Percentiles rank a stretch among this genome's conserved stretches.
These are phyloP conservation scores for Caenorhabditis uteleia DNA, from an alignment of 2,888 invertebrate genomes.

Conservation along the genomic window DNA sequence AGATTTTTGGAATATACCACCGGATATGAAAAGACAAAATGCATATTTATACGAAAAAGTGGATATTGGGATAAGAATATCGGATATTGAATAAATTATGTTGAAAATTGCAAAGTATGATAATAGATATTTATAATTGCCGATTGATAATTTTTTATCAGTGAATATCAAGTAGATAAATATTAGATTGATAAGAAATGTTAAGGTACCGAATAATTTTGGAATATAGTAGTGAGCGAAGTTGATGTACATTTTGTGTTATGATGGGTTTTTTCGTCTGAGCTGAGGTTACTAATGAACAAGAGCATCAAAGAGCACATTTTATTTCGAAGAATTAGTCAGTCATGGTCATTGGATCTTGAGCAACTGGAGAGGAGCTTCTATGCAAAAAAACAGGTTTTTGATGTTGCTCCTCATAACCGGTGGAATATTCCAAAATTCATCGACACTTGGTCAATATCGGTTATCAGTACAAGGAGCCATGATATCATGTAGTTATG, in stretches of 20 bases:
- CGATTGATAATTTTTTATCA: constrained; percentile 14
- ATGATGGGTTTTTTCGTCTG: no score
- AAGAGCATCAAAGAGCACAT: no score
- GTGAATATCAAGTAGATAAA: constrained; percentile 14
- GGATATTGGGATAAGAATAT: constrained; percentile 24
- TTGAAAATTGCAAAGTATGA: constrained; percentile 29
- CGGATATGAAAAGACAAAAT: constrained; percentile 21
- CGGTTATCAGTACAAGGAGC: no score
- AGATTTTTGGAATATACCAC: constrained; percentile 21
- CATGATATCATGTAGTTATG: no score
- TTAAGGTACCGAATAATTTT: constrained; percentile 13
- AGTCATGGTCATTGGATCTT: no score
- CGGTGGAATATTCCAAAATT: no score
- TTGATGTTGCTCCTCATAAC: no score
- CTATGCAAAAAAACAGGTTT: no score
- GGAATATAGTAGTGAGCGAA: constrained; percentile 30
- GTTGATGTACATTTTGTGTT: constrained; percentile 31
- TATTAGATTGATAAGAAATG: constrained; percentile 17
- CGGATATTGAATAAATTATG: constrained; percentile 22
- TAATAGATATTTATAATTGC: constrained; percentile 22
- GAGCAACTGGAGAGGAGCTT: no score
- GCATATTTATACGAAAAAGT: constrained; percentile 25
- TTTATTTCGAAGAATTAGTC: no score
- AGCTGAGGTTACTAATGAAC: no score
- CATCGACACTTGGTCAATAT: no score